Conservation (phyloP, 2,797 vertebrate genomes). For the Ctenochaetus hawaiiensis region DNA sequence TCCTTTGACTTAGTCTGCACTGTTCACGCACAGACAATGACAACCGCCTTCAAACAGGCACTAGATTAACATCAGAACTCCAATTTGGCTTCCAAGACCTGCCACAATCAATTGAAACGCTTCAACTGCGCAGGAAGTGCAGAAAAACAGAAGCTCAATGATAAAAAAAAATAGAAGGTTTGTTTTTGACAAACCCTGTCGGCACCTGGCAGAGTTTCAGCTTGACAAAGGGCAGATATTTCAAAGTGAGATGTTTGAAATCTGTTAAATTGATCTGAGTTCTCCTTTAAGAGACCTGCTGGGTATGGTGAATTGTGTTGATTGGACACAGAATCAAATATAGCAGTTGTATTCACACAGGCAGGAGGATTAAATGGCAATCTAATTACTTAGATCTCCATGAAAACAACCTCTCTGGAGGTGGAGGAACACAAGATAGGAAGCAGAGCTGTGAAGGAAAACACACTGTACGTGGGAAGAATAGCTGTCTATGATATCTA, state of each 20-base stretch:
- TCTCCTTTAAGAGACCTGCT: constrained; percentile 66
- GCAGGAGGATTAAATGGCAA: constrained; percentile 82
- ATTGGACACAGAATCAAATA: constrained; percentile 85
- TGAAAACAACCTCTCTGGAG: constrained; percentile 81
- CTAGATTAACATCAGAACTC: constrained; percentile 34
- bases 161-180: constrained; percentile 25
- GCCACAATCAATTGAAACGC: constrained; percentile 50
- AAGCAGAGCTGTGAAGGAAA: constrained; percentile 45
- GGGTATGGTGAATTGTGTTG: constrained; percentile 68
- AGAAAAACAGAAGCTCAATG: constrained; percentile 45
- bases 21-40: constrained; percentile 2
- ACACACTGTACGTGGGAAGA: constrained; percentile 45
- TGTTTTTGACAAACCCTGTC: constrained; percentile 43
- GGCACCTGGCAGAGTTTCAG: constrained; percentile 51
- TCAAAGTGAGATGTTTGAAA: constrained; percentile 55
- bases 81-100: constrained; percentile 33
- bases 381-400: constrained; percentile 84
- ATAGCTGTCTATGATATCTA: constrained; percentile 39
- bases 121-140: constrained; percentile 32
- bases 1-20: neutral
- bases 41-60: constrained; percentile 9
- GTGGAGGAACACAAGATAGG: constrained; percentile 62
- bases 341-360: constrained; percentile 79
- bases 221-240: constrained; percentile 52
- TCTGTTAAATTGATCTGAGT: constrained; percentile 68